Evolutionary conservation across 2,113 vertebrate species (phyloP).

Genomic region (Leptobrachium ailaonicum): DNA sequence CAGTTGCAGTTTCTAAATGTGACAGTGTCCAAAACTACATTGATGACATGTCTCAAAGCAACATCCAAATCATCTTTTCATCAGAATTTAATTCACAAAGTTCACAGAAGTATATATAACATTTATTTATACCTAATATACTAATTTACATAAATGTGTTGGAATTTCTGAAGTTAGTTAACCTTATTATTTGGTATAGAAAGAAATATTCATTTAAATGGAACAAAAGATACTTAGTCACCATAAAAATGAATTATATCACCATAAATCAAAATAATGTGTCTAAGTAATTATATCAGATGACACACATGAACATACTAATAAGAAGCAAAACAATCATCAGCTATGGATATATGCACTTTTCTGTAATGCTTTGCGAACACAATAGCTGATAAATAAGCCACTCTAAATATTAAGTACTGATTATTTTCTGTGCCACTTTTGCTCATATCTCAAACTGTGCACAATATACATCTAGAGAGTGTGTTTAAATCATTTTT

Average conservation of each 20-base stretch:
- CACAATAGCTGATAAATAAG: neutral
- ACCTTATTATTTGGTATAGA: neutral
- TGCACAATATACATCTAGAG: neutral
- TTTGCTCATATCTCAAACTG: neutral
- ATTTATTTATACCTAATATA: too few species aligned
- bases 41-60: too few species aligned
- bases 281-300: neutral
- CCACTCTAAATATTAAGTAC: neutral
- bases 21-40: too few species aligned
- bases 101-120: too few species aligned
- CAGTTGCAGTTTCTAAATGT: too few species aligned
- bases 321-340: neutral
- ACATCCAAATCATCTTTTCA: too few species aligned
- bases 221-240: neutral
- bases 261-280: neutral
- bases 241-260: neutral
- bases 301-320: neutral
- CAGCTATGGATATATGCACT: neutral
- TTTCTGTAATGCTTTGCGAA: neutral
- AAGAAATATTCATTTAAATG: neutral
- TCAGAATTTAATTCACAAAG: too few species aligned
- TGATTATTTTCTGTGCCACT: neutral
- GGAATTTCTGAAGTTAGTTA: too few species aligned
- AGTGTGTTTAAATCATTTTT: slow-evolving; percentile 2
- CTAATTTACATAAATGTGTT: too few species aligned